Evolutionary conservation across 92 coral and sea anemone species (phyloP), one percentile per base, ranked within the genome.

Genomic region (Epizoanthus stellaris): DNA sequence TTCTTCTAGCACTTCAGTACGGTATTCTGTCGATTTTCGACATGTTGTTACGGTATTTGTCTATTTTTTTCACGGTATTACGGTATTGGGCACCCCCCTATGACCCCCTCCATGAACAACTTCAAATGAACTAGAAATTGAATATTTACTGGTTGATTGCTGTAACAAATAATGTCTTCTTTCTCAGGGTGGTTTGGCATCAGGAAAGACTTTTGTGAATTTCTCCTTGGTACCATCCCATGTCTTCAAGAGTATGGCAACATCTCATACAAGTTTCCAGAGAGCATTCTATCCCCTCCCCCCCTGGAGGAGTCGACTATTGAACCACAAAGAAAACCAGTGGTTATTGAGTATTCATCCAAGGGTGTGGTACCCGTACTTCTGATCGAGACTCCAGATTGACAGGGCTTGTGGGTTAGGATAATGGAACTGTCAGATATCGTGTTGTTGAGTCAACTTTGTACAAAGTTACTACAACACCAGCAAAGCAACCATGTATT

Each of bases 181-280:
- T 76, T 42, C 67, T n/a, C 82, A 97, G 99, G 99, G 99, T 97
- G 99, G 99, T 97, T 97, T 93, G 99, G 99, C 61, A 97, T 97
- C 81, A 88, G 99, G 67, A 97, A 91, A 85, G 98, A 97, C 88
- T 97, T 97, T 83, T 97, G 99, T 87, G 99, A 97, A 57, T 97
- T 92, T 87, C 88, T 97, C 25, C 99, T 97, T 15, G 99, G 98
- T 19, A 71, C 86, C 20, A 85, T 97, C 54, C 94, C 99, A 12
- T 94, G 95, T 80, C 93, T 97, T 49, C 99, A 95, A 80, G 99
- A 97, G 86, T 97, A 97, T 88, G 99, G 99, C 36, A 97, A 97
- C 80, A 94, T 95, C 12, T 97, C 99, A 7, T 97, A 93, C 87
- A 95, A 95, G 82, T 93, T 97, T 75, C 95, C 99, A 45, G 98